A percentile compares a stretch with the other conserved stretches of the same genome.
phyloP scores from a whole-genome alignment of 1,140 invertebrate species.

The Drosophila yakuba region DNA sequence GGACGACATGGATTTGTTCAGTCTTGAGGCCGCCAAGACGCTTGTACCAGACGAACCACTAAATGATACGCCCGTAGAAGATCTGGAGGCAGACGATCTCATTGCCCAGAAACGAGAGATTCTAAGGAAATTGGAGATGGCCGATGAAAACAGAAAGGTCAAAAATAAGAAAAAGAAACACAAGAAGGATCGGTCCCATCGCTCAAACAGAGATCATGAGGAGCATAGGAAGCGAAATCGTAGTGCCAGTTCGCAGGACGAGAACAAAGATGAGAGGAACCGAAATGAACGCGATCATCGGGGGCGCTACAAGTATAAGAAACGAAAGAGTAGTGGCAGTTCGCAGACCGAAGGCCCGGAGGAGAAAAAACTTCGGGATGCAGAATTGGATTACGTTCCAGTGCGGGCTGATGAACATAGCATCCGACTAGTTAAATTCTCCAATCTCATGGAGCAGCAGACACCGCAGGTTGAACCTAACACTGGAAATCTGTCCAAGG shows the following conservation, averaged over 20 bases:
- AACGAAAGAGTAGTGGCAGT: too few species aligned
- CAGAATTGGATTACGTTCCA: constrained; percentile 4
- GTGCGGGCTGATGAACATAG: constrained; percentile 5
- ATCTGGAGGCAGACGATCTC: background rate
- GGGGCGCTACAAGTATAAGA: background rate
- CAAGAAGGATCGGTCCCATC: constrained; percentile 38
- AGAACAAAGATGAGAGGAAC: constrained; percentile 7
- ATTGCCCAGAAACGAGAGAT: background rate
- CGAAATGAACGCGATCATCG: background rate
- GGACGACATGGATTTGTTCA: constrained; percentile 32
- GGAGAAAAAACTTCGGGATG: background rate
- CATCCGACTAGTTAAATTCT: constrained; percentile 14
- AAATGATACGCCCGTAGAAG: background rate
- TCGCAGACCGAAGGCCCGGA: too few species aligned
- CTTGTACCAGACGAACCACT: background rate
- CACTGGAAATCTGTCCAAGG: background rate
- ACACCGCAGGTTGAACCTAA: background rate
- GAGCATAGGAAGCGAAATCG: constrained; percentile 24
- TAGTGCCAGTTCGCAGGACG: background rate
- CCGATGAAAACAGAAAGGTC: background rate
- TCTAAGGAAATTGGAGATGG: background rate
- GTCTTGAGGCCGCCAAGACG: background rate
- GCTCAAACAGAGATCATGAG: constrained; percentile 36
- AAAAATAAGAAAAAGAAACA: constrained; percentile 28
- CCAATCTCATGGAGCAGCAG: constrained; percentile 8